Base-by-base conservation (phyloP, 2,113 vertebrate genomes). In the Chiloscyllium plagiosum region DNA sequence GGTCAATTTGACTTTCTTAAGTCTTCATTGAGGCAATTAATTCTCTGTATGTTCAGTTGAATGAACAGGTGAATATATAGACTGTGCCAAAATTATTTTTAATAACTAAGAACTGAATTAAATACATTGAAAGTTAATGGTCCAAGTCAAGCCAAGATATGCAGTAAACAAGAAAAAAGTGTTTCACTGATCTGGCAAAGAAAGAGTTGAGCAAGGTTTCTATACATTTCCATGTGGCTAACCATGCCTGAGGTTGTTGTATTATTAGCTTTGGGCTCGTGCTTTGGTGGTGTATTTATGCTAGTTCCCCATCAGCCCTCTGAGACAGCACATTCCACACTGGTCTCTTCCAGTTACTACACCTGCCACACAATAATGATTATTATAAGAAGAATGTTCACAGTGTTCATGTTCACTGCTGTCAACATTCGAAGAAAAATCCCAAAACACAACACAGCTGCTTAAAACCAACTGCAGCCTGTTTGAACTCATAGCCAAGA, bases 391-490 rank as follows among this genome's bases (percentile, higher is more conserved):
- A 93, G 61, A 68, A 93, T 93, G 89, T 37, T n/a, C 29, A n/a
- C 17, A 93, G 17, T 93, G 89, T 93, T 68, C 61, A 93, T 93
- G 89, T n/a, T 66, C 89, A 33, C 17, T 37, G 65, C 89, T 37
- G 61, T 93, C 89, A 93, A 93, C 61, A 22, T 37, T 66, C 56
- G 22, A n/a, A 19, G 61, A 66, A 68, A 66, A 66, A 66, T 68
- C 89, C 61, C 19, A 10, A 66, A 93, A 66, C 89, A 66, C 29
- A 93, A 66, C 56, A 92, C 89, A 93, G 89, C 89, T 93, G 89
- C 65, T 6, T 17, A 68, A 93, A 68, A n/a, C 15, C 89, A 37
- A 66, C 65, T 33, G 61, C 61, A 93, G 61, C 20, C 37, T 56
- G 17, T 93, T 92, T 93, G n/a, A 66, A 24, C 89, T 37, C 19